Conservation (phyloP, 2,113 vertebrate genomes). For the Sylvia atricapilla region DNA sequence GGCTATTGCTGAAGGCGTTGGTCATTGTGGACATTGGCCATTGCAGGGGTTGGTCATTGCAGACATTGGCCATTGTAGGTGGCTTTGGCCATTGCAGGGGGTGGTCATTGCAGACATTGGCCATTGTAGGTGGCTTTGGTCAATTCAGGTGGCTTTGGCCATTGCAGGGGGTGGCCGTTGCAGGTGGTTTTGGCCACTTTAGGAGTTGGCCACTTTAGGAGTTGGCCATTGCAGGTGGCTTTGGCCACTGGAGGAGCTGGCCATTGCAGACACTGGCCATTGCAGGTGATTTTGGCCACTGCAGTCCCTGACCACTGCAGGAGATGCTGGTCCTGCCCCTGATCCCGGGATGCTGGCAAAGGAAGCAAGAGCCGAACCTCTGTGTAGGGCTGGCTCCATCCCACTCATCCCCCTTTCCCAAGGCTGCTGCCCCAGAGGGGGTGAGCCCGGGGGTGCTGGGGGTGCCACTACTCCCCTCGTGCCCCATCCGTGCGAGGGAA, state of each 20-base stretch:
- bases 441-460: rapidly evolving
- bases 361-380: neutral
- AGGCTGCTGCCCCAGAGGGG: neutral
- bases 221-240: neutral
- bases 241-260: rapidly evolving
- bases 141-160: rapidly evolving
- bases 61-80: neutral
- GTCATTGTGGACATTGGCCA: too few relatives aligned
- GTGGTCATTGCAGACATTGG: neutral
- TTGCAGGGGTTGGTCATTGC: neutral
- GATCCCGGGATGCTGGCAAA: rapidly evolving
- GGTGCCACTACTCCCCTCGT: neutral
- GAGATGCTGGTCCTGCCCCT: neutral
- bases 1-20: neutral
- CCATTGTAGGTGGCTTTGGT: neutral
- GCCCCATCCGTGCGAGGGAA: rapidly evolving
- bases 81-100: neutral
- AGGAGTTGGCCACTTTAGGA: rapidly evolving
- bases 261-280: rapidly evolving
- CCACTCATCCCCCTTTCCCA: rapidly evolving
- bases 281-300: neutral
- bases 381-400: rapidly evolving
- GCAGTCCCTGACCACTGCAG: rapidly evolving
- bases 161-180: neutral
- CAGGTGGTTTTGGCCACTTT: rapidly evolving